Evolutionary conservation across 2,888 invertebrate genomes (phyloP).

Genomic region (Calameuta pallipes): DNA sequence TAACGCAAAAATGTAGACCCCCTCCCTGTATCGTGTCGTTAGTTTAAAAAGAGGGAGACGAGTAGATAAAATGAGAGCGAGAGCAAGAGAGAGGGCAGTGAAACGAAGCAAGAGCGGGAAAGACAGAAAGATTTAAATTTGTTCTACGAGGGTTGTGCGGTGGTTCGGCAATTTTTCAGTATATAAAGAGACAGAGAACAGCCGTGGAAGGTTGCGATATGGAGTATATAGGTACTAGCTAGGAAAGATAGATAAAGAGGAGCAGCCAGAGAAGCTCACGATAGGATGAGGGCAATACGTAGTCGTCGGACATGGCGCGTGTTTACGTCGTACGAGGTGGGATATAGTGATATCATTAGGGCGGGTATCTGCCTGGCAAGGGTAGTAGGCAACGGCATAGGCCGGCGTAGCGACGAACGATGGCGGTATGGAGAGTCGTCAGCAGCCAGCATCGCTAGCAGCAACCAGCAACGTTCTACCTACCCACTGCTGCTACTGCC

Average conservation of each 20-base stretch:
- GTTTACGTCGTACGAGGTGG: constrained; percentile 9
- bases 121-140: not conserved
- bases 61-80: too few relatives aligned
- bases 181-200: not conserved
- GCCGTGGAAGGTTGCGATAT: not conserved
- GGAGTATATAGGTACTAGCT: not conserved
- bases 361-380: not conserved
- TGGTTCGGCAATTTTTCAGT: not conserved
- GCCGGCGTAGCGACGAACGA: not conserved
- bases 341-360: constrained; percentile 4
- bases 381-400: not conserved
- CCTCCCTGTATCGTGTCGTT: not conserved
- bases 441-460: not conserved
- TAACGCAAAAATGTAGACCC: not conserved
- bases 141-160: not conserved
- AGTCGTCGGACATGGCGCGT: constrained; percentile 11
- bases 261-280: not conserved
- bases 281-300: constrained; percentile 2
- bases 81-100: not conserved
- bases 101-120: not conserved
- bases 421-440: not conserved
- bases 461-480: not conserved
- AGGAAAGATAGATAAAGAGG: not conserved
- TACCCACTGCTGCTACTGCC: not conserved
- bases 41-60: not conserved